Evolutionary conservation across 2,888 invertebrate genomes (phyloP), one percentile per base, ranked within the genome.

Genomic region (Pachydiplax longipennis): DNA sequence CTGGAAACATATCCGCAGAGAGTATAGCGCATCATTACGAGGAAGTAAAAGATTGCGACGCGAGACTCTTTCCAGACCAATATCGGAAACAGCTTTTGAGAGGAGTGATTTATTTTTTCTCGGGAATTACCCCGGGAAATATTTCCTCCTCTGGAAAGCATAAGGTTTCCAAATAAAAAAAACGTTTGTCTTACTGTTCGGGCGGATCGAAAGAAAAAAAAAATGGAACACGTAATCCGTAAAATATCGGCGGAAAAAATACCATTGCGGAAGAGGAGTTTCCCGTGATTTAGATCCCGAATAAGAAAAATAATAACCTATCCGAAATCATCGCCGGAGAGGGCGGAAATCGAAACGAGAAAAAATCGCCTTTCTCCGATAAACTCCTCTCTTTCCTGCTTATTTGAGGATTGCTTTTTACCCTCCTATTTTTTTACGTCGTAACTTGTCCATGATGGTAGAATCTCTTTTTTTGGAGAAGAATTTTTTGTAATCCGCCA

Each of bases 301-400:
- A 65, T 65, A 83, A 83, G 58, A 87, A 87, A 87, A 61, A 87
- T 65, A 87, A 87, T 15, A 58, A 87, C 61, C 61, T 15, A 2
- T 65, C 22, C 61, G 10, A 61, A 87, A 83, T 83, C 83, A 83
- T 58, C 58, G 18, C 35, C 22, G 87, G 15, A 22, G 61, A 37
- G 87, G 1, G 37, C 61, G 87, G 87, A 87, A 61, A 87, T 87
- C 87, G 87, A 87, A 87, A 87, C 15, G 35, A 18, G 31, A 58
- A 48, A 58, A 81, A 73, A 73, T 73, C 13, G 73, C 1, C 12
- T 22, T 25, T 12, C 31, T 73, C 73, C 22, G 13, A 31, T 31
- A 73, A 31, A 25, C 73, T 73, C 0, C 12, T 31, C 31, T 15
- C 18, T 53, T 53, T 53, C 18, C 53, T 53, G 25, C 25, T 73